These are phyloP conservation scores for Bimastos eiseni DNA, from an alignment of 2,888 invertebrate species.

Conservation along the genomic window DNA sequence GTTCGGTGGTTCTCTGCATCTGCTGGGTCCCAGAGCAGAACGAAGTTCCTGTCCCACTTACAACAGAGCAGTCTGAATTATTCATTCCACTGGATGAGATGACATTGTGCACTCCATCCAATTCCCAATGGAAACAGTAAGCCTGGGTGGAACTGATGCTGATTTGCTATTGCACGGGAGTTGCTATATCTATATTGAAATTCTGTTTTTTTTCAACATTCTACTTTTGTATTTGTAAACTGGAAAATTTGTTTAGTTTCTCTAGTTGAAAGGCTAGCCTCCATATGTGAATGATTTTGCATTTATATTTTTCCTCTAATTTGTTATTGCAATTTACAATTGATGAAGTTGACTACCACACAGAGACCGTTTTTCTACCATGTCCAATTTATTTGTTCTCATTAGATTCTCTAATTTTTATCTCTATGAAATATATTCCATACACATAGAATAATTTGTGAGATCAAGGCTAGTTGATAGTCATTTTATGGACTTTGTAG, in stretches of 20 bases:
- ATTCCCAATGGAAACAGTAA: neutral
- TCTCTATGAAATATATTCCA: neutral
- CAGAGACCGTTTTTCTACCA: neutral
- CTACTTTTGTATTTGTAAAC: neutral
- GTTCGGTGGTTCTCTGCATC: neutral
- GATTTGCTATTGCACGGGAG: neutral
- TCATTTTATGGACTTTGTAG: no score
- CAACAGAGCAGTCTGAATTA: neutral
- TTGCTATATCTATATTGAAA: neutral
- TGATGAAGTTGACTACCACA: neutral
- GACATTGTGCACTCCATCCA: conserved; percentile 2
- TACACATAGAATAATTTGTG: no score
- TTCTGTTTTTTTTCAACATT: neutral
- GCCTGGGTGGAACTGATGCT: neutral
- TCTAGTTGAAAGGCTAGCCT: neutral
- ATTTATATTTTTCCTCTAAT: neutral
- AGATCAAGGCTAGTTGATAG: no score
- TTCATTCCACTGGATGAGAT: neutral
- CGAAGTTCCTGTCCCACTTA: neutral
- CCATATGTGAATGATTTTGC: neutral
- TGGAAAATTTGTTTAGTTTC: neutral
- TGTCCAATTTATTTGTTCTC: neutral
- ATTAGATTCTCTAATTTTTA: neutral
- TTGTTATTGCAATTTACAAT: neutral
- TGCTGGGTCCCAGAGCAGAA: neutral